Conservation (phyloP, 2,113 vertebrate species). For the Psilopsiagon aymara region DNA sequence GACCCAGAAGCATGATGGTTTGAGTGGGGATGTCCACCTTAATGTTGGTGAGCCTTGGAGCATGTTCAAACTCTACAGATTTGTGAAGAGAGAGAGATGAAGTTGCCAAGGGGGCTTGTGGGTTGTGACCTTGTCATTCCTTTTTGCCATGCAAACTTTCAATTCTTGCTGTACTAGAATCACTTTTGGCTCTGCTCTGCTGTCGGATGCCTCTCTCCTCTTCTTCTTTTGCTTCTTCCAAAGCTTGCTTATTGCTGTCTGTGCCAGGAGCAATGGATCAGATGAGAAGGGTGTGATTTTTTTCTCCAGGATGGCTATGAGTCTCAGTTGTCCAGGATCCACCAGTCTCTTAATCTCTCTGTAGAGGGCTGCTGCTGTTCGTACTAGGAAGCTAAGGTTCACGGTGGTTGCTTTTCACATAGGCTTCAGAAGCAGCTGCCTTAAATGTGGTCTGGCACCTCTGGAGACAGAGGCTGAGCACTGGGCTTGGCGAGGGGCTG, state of each 20-base stretch:
- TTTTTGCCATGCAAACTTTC: neutral
- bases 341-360: neutral
- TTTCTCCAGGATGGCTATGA: neutral
- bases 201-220: neutral
- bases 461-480: neutral
- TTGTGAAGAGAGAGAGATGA: neutral
- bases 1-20: neutral
- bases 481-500: neutral
- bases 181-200: neutral
- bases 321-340: neutral
- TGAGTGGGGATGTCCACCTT: neutral
- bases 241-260: neutral
- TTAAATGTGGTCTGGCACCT: neutral
- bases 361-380: neutral
- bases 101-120: neutral
- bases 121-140: neutral
- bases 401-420: neutral
- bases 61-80: neutral
- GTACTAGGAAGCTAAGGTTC: neutral
- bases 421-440: neutral
- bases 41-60: neutral
- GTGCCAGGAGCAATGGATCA: accelerated
- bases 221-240: neutral
- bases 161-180: neutral
- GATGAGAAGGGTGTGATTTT: neutral